Conservation (phyloP, 2,113 vertebrate species). For the Ellobius talpinus region DNA sequence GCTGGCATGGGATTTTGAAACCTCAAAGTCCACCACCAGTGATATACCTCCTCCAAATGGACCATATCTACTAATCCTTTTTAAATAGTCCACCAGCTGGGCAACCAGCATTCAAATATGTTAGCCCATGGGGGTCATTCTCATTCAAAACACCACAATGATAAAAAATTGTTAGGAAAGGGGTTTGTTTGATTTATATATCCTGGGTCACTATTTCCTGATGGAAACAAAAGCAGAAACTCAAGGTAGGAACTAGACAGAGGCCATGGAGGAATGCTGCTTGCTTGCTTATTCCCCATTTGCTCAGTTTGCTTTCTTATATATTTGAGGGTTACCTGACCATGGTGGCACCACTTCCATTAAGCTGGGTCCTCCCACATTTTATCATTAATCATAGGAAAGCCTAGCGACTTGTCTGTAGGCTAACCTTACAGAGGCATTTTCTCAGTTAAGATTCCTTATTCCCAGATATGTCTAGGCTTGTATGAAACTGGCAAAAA, state of each 20-base stretch:
- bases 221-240: neutral
- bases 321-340: neutral
- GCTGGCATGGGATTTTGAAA: neutral
- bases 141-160: neutral
- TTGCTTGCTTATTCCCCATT: neutral
- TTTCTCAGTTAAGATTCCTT: neutral
- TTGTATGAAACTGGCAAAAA: neutral
- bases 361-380: neutral
- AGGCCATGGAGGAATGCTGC: neutral
- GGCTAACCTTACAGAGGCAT: neutral
- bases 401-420: neutral
- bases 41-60: neutral
- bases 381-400: neutral
- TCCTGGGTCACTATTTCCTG: neutral
- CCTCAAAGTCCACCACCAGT: neutral
- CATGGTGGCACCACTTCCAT: neutral
- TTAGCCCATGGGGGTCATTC: neutral
- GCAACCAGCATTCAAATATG: neutral
- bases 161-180: neutral
- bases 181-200: neutral
- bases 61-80: neutral
- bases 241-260: neutral
- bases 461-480: neutral
- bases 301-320: neutral
- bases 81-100: neutral